phyloP scores from a whole-genome alignment of 2,888 invertebrate species.

The Eristalinus sepulchralis region DNA sequence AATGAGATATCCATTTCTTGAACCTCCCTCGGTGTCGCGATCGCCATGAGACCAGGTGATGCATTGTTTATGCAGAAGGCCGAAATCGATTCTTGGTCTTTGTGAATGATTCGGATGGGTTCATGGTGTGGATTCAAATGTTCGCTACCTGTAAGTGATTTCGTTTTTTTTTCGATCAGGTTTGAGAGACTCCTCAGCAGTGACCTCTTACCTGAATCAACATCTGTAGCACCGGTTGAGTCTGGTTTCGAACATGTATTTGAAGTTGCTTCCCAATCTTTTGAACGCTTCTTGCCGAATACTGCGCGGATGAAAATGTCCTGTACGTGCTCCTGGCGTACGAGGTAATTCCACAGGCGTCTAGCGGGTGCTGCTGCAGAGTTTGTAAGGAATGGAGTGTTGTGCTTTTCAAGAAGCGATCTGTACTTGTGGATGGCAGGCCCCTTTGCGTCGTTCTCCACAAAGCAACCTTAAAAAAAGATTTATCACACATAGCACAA shows the following conservation, averaged over 20 bases:
- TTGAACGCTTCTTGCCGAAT: constrained; percentile 88
- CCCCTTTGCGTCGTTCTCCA: constrained; percentile 88
- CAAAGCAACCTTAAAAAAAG: constrained; percentile 86
- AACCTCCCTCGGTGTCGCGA: constrained; percentile 97
- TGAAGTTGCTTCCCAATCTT: constrained; percentile 55
- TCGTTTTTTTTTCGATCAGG: not conserved
- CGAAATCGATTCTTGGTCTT: constrained; percentile 98
- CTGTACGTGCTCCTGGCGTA: constrained; percentile 95
- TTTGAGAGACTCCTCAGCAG: not conserved
- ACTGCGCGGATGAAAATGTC: constrained; percentile 97
- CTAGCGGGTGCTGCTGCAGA: constrained; percentile 88
- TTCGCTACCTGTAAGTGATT: constrained; percentile 57
- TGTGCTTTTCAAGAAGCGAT: constrained; percentile 93
- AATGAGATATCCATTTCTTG: constrained; percentile 98
- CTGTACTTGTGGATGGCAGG: constrained; percentile 96
- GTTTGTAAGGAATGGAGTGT: constrained; percentile 94
- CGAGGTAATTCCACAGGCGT: constrained; percentile 95
- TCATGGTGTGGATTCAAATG: constrained; percentile 82
- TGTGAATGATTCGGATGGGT: constrained; percentile 97
- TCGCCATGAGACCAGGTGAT: constrained; percentile 90
- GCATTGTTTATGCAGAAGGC: constrained; percentile 98
- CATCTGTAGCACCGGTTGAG: constrained; percentile 46
- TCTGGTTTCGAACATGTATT: constrained; percentile 65
- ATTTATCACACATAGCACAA: not conserved
- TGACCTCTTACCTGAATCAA: constrained; percentile 40